Conservation (phyloP, 2,888 invertebrate species). For the Sicus ferrugineus region DNA sequence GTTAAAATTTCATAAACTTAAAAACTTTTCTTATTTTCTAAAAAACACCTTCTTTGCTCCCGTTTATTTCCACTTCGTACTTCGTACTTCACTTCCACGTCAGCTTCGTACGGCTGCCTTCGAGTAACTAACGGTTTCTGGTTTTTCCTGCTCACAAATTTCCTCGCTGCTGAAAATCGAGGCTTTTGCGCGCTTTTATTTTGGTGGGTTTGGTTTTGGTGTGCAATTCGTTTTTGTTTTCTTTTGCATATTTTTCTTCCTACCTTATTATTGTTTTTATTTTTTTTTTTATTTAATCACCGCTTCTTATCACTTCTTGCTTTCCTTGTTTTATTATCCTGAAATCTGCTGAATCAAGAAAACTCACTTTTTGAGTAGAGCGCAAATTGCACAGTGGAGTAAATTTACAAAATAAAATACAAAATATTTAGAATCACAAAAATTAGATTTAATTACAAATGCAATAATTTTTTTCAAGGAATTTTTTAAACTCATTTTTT, state of each 20-base stretch:
- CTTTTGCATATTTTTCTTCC: background rate
- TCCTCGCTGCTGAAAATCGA: constrained; percentile 34
- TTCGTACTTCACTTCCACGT: constrained; percentile 40
- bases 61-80: constrained; percentile 34
- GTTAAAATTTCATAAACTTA: background rate
- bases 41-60: constrained; percentile 21
- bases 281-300: background rate
- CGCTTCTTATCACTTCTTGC: background rate
- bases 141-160: constrained; percentile 24
- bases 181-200: constrained; percentile 29
- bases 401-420: too few species aligned
- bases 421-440: too few species aligned
- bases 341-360: background rate
- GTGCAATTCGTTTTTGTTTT: background rate
- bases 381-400: too few species aligned
- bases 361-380: background rate
- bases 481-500: too few species aligned
- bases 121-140: constrained; percentile 47
- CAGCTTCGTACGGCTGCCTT: constrained; percentile 49
- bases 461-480: too few species aligned
- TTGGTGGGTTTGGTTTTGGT: constrained; percentile 11
- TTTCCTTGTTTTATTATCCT: constrained; percentile 1
- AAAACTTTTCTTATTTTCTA: constrained; percentile 25
- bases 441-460: too few species aligned
- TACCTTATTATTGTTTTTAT: constrained; percentile 1